phyloP scores from a whole-genome alignment of 2,113 vertebrate species.

The Nannobrachium achirus region DNA sequence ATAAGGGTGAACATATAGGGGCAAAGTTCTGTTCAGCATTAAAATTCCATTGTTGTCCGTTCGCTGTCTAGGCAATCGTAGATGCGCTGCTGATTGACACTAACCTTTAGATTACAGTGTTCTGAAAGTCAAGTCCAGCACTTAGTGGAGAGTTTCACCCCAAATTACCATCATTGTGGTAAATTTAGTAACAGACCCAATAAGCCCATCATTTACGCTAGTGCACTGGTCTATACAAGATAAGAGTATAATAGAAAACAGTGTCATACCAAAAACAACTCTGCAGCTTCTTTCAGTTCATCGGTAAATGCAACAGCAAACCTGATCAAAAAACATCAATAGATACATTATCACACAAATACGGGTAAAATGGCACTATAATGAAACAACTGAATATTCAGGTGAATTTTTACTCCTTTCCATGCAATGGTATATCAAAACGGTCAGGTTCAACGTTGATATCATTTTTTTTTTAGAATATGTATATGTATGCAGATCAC shows the following conservation, averaged over 20 bases:
- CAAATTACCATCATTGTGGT: too few species aligned
- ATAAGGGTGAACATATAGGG: neutral
- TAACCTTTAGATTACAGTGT: neutral
- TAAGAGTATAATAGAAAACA: constrained; percentile 19
- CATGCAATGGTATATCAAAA: constrained; percentile 18
- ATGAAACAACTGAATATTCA: constrained; percentile 18
- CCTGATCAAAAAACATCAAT: constrained; percentile 70
- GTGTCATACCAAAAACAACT: constrained; percentile 84
- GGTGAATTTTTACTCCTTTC: constrained; percentile 17
- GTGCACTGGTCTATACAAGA: neutral
- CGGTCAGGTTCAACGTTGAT: too few species aligned
- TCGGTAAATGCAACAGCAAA: constrained; percentile 92
- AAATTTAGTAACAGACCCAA: neutral
- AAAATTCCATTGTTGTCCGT: neutral
- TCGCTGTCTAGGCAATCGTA: neutral
- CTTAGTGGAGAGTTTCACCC: too few species aligned
- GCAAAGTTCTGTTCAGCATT: constrained; percentile 2
- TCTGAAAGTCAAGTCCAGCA: neutral
- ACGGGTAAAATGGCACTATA: constrained; percentile 8
- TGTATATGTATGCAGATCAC: too few species aligned
- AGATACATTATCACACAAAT: constrained; percentile 26
- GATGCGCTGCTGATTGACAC: neutral
- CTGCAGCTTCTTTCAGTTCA: constrained; percentile 85
- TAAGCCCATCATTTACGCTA: neutral
- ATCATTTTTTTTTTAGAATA: too few species aligned